Evolutionary conservation across 2,888 invertebrate genomes (phyloP), one percentile per base, ranked within the genome.

Genomic region (Entomobrya multifasciata): DNA sequence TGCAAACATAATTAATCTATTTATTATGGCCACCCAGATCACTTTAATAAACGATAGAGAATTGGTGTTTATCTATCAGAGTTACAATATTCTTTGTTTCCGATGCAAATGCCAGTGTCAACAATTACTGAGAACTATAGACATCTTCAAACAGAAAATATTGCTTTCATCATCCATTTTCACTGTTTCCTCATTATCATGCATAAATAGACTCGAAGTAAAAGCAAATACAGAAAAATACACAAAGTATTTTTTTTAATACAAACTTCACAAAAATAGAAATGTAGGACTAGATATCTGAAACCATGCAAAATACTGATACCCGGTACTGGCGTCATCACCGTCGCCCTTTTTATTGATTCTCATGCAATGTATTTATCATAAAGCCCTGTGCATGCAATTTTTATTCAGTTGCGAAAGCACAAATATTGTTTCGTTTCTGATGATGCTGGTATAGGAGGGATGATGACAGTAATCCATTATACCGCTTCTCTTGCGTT

Each of bases 391-490:
- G n/a, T 57, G 57, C 17, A 57, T 57, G 22, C 57, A 57, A 57
- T 57, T 57, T 57, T 57, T 57, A 57, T 11, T 57, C 57, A 13
- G 22, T 57, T 17, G 25, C 3, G 11, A 55, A 55, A n/a, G n/a
- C n/a, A n/a, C n/a, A n/a, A n/a, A n/a, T n/a, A n/a, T n/a, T n/a
- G n/a, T 20, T 55, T 11, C 3, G 55, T 20, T 57, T 17, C 25
- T 57, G 25, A 17, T 57, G 22, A 57, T 57, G 22, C n/a, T n/a
- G n/a, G n/a, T n/a, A 57, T 13, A 22, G 0, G 17, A 11, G 57
- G 57, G 57, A 57, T 57, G 57, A 57, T n/a, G n/a, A 57, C 22
- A 57, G 57, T 57, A 57, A 57, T 57, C 57, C 57, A 57, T 57
- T 11, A n/a, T n/a, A n/a, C n/a, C n/a, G n/a, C n/a, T 25, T 57